Base-by-base conservation (phyloP, 2,113 vertebrate genomes). In the Alouatta palliata region DNA sequence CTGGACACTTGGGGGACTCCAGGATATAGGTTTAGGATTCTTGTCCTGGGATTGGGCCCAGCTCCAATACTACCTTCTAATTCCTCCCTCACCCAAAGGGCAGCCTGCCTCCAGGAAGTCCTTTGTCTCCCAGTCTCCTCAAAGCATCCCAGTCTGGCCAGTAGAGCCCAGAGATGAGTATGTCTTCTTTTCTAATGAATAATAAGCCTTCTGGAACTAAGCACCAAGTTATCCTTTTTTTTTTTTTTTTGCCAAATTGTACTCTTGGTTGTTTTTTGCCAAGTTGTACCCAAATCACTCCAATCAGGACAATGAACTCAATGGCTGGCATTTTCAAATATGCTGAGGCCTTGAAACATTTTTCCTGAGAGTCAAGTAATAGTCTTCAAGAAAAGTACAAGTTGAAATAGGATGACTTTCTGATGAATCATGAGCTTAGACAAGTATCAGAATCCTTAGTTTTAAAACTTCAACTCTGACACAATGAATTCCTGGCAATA, bases 401-500 rank as follows among this genome's bases (percentile, higher is more conserved):
- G 87, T 11, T 35, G 27, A 75, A 87, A 94, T 13, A 76, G 43
- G 85, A 54, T 14, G 77, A 82, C 43, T 75, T 92, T 71, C 80
- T 40, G n/a, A 96, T 75, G 32, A 68, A 83, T 87, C 71, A 88
- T 16, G 83, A 75, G 49, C 54, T 82, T 37, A 81, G 21, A 14
- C 3, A 45, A 91, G 37, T 37, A 79, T 21, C 19, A 68, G 27
- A 87, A 87, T 56, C 43, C 37, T 90, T 30, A 32, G 49, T 49
- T 94, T 93, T 61, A 88, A 95, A 90, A 25, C 35, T 43, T 77
- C 37, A 94, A 68, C n/a, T 82, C 64, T 66, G 80, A 82, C 19
- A 90, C 64, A 83, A 61, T 43, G 52, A 87, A 82, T 91, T 90
- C 66, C 23, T 82, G 49, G 86, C 27, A 68, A 47, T 37, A 35